phyloP scores from a whole-genome alignment of 2,113 vertebrate species.

The Thunnus thynnus region DNA sequence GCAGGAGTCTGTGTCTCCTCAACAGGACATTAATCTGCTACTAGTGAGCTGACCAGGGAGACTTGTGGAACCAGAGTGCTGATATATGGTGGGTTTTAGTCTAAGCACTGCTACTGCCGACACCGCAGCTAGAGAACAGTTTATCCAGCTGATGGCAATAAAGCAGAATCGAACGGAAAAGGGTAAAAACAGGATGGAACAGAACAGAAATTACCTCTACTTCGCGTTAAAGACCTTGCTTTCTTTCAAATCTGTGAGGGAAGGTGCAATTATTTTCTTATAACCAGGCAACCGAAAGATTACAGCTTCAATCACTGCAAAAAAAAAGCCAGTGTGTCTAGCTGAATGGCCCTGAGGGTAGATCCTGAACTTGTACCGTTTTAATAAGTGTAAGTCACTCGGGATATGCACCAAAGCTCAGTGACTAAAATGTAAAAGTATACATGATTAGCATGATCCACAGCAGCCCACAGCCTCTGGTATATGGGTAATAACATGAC shows the following conservation, averaged over 20 bases:
- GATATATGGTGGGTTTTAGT: conserved; percentile 69
- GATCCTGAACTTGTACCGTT: conserved; percentile 33
- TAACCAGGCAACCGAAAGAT: conserved; percentile 30
- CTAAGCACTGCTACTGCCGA: conserved; percentile 63
- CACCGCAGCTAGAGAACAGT: conserved; percentile 39
- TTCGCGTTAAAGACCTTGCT: neutral
- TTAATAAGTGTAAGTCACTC: conserved; percentile 48
- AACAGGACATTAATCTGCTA: conserved; percentile 81
- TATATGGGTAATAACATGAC: conserved; percentile 47
- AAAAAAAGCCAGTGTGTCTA: conserved; percentile 25
- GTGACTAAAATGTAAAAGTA: conserved; percentile 37
- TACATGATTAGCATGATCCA: conserved; percentile 69
- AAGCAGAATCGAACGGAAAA: conserved; percentile 37
- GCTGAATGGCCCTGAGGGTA: conserved; percentile 18
- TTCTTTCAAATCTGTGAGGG: conserved; percentile 14
- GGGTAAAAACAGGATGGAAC: conserved; percentile 5
- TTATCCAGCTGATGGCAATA: conserved; percentile 53
- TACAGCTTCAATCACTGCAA: conserved; percentile 14
- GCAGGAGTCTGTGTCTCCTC: conserved; percentile 74
- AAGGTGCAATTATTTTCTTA: conserved; percentile 15
- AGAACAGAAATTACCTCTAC: conserved; percentile 19
- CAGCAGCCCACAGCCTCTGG: conserved; percentile 45
- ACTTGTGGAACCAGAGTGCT: conserved; percentile 63
- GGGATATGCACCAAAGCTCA: conserved; percentile 21
- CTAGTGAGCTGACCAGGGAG: conserved; percentile 70